Conservation (phyloP, 2,888 invertebrate species). For the Capitulum mitella region DNA sequence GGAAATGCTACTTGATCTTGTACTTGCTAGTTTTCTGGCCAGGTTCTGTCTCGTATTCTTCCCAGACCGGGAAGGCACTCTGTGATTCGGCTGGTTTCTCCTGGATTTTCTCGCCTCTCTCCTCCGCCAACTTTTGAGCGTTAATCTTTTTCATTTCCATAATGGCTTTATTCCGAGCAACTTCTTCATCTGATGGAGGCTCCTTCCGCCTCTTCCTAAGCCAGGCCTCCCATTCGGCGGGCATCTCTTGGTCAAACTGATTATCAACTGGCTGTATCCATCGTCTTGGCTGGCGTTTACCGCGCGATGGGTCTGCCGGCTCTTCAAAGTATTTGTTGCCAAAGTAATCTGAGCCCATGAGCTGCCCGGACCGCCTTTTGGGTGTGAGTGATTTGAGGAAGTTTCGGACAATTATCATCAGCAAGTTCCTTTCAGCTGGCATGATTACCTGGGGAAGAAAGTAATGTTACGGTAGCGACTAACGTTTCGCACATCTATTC, state of each 20-base stretch:
- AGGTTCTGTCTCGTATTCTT: neutral
- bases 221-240: slow-evolving; percentile 31
- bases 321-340: slow-evolving; percentile 12
- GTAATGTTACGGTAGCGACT: too few species aligned
- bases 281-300: neutral
- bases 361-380: neutral
- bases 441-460: neutral
- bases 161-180: neutral
- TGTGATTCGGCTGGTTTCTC: neutral
- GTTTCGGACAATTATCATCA: neutral
- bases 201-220: slow-evolving; percentile 24
- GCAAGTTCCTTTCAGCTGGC: neutral
- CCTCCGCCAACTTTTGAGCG: neutral
- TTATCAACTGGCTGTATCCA: neutral
- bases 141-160: neutral
- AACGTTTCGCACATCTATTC: too few species aligned
- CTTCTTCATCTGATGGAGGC: slow-evolving; percentile 27
- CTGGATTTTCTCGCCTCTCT: neutral
- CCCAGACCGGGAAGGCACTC: neutral
- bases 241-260: slow-evolving; percentile 28
- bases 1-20: neutral
- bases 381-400: neutral
- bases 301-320: neutral
- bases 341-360: neutral
- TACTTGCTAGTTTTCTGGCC: neutral